Evolutionary conservation across 2,797 vertebrate genomes (phyloP).

Genomic region (Poeciliopsis turneri): DNA sequence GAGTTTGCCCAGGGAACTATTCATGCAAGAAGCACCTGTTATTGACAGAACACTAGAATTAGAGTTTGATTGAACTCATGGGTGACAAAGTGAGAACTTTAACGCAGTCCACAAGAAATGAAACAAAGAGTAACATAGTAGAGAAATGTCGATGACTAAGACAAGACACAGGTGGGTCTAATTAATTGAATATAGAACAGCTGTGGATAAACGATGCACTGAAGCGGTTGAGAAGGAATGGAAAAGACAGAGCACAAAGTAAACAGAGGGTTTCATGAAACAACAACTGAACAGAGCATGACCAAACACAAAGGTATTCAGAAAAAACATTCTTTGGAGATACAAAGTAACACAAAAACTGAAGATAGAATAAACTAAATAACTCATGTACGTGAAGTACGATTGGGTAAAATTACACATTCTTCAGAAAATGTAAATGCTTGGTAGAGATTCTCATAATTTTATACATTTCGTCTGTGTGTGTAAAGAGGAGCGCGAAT

Average conservation of each 20-base stretch:
- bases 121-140: not conserved
- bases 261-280: not conserved
- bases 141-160: not conserved
- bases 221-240: not conserved
- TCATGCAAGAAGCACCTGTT: not conserved
- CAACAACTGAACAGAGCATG: not conserved
- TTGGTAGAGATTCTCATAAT: not conserved
- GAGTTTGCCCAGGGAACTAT: not conserved
- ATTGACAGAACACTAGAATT: not conserved
- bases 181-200: not conserved
- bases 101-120: not conserved
- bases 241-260: not conserved
- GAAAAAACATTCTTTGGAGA: not conserved
- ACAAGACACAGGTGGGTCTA: not conserved
- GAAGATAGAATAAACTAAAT: not conserved
- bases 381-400: not conserved
- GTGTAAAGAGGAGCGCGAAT: not conserved
- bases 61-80: not conserved
- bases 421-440: not conserved
- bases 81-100: not conserved
- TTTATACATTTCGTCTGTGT: not conserved
- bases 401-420: not conserved
- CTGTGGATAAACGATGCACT: not conserved
- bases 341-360: not conserved
- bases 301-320: not conserved